A percentile compares a stretch with the other conserved stretches of the same genome.
Conservation (phyloP, 2,888 invertebrate species). For the Euplexia lucipara region DNA sequence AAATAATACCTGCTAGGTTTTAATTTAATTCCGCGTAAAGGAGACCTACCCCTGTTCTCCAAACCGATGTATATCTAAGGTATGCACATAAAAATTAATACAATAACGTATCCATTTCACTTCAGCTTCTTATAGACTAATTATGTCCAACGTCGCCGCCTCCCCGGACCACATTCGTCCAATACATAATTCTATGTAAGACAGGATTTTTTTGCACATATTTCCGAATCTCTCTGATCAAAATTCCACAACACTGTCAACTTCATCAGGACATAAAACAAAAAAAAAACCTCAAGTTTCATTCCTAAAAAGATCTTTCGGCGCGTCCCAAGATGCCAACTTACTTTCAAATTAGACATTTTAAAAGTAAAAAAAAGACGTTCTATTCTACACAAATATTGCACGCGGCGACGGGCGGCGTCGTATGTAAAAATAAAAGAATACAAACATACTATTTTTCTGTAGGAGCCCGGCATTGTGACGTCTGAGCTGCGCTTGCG, state of each 20-base stretch:
- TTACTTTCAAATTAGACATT: slow-evolving; percentile 86
- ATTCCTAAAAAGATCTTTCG: slow-evolving; percentile 69
- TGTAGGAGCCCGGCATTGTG: slow-evolving; percentile 87
- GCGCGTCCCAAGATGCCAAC: slow-evolving; percentile 73
- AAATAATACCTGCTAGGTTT: neutral
- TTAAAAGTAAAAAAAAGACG: slow-evolving; percentile 81
- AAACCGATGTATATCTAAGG: neutral
- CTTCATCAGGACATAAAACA: slow-evolving; percentile 69
- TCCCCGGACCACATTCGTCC: neutral
- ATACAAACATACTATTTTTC: slow-evolving; percentile 86
- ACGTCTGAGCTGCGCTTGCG: slow-evolving; percentile 80
- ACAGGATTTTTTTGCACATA: slow-evolving; percentile 44
- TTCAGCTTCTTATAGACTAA: slow-evolving; percentile 34
- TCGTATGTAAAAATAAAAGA: slow-evolving; percentile 82
- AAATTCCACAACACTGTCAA: slow-evolving; percentile 75
- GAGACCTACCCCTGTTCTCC: neutral
- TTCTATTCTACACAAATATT: slow-evolving; percentile 88
- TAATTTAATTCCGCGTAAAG: neutral
- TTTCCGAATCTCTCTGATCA: slow-evolving; percentile 53
- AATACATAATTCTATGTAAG: slow-evolving; percentile 38
- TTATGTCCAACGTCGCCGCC: slow-evolving; percentile 10
- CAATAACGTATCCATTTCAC: slow-evolving; percentile 38
- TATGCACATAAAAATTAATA: slow-evolving; percentile 22
- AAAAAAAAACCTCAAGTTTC: slow-evolving; percentile 40
- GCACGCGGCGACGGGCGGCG: slow-evolving; percentile 80